Evolutionary conservation across 2,113 vertebrate species (phyloP), one percentile per base, ranked within the genome.

Genomic region (Elephas maximus): DNA sequence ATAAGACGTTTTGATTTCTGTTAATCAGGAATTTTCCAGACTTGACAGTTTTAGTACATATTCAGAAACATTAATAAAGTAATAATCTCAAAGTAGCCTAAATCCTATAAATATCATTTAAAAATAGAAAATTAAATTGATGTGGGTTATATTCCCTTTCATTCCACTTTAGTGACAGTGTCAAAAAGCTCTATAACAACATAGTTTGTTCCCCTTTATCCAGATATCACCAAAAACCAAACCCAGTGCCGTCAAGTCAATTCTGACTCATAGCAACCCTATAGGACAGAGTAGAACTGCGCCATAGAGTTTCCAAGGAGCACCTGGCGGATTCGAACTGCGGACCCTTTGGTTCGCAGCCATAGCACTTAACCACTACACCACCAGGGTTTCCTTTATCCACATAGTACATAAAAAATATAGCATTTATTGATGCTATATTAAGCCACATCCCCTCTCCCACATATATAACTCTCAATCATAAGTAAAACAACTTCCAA

Each of bases 41-140:
- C 10, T 48, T 88, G 14, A 77, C 21, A 44, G 83, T 96, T 88
- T 87, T 92, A 82, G 65, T 81, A n/a, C 79, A 7, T n/a, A 57
- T 67, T 51, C 41, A 88, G 60, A 94, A 6, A 93, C 14, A 21
- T 5, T 33, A 90, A 37, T 67, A 80, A 71, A 92, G 2, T 44
- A 76, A 74, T 37, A 86, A 95, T 62, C 10, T 90, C 48, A 91
- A 80, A 85, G 63, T 41, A 96, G 82, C 91, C 79, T 53, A 11
- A 78, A 80, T 87, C 41, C 53, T 93, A 65, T 53, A 78, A 89
- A 62, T 0, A 86, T 65, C 24, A 33, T 44, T 89, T 65, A 73
- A 63, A 77, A 90, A 63, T 65, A 80, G 37, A 81, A 89, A 83
- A 60, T 79, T 84, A 44, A 84, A 45, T 84, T 90, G 79, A 8